Evolutionary conservation across 1,140 invertebrate species (phyloP), one percentile per base, ranked within the genome.

Genomic region (Polyergus mexicanus): DNA sequence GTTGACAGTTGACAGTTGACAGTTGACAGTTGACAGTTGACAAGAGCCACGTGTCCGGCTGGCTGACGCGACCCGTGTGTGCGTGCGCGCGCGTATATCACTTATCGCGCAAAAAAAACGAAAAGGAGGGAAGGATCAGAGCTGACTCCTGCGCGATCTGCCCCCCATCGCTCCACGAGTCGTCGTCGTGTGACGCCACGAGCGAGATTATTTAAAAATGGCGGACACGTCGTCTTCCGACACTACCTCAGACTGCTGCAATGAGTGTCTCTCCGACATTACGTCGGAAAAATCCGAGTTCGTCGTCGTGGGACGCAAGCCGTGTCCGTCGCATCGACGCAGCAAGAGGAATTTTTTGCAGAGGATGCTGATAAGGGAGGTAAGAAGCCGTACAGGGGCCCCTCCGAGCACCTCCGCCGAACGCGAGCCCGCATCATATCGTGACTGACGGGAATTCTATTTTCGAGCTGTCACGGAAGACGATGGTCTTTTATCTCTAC

Each of bases 221-320:
- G 94, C 94, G 92, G 94, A 95, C 92, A 92, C 94, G 92, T 95
- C 92, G 94, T 95, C 93, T 94, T 95, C 94, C 92, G 94, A 95
- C 86, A 95, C 94, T 94, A 95, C 94, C 93, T 95, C 94, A 93
- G 94, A 95, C 66, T 94, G 88, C 92, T 93, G 86, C 86, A 94
- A 93, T 90, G 94, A 95, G 88, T 93, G 91, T 94, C 93, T 93
- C 74, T 95, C 94, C 86, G 94, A 95, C 89, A 93, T 94, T 91
- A 94, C 92, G n/a, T 93, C 93, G 28, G 94, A 94, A 85, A 94
- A 91, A 84, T 93, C 92, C 7, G 94, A 94, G 74, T 94, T 90
- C 86, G 90, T 93, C 76, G 86, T 94, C 28, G 92, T 94, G 38
- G 94, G 93, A 28, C 94, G 94, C 75, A 94, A 93, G 68, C 92